Conservation (phyloP, 2,797 vertebrate species). For the Chelidonichthys spinosus region DNA sequence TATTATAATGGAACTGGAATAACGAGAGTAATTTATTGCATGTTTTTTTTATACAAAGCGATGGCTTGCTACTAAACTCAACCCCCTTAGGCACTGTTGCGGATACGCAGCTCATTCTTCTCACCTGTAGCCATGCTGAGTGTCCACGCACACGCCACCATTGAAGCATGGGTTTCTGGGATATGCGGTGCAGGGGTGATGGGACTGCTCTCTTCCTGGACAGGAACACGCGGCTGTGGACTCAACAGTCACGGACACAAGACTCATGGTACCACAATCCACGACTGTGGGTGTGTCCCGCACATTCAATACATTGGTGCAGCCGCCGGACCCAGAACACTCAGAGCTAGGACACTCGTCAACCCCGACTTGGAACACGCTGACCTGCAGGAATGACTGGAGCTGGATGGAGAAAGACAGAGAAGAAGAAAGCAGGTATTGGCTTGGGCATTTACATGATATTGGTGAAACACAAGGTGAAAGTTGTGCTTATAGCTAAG, state of each 20-base stretch:
- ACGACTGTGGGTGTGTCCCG: conserved; percentile 82
- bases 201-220: conserved; percentile 78
- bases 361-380: conserved; percentile 84
- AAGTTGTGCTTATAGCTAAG: not conserved
- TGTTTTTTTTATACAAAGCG: not conserved
- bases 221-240: conserved; percentile 81
- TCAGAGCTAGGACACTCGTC: conserved; percentile 86
- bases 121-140: conserved; percentile 90
- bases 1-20: not conserved
- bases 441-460: not conserved
- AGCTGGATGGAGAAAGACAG: conserved; percentile 75
- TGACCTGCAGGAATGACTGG: conserved; percentile 87
- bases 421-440: not conserved
- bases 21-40: not conserved
- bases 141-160: conserved; percentile 87
- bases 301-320: conserved; percentile 75
- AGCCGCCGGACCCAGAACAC: conserved; percentile 79
- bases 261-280: conserved; percentile 84
- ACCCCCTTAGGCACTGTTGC: not conserved
- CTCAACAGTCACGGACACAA: conserved; percentile 85
- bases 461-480: not conserved
- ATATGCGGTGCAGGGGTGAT: conserved; percentile 87
- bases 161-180: conserved; percentile 89
- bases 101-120: conserved; percentile 15
- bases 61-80: not conserved